Evolutionary conservation across 2,113 vertebrate genomes (phyloP), one percentile per base, ranked within the genome.

Genomic region (Loxodonta africana): DNA sequence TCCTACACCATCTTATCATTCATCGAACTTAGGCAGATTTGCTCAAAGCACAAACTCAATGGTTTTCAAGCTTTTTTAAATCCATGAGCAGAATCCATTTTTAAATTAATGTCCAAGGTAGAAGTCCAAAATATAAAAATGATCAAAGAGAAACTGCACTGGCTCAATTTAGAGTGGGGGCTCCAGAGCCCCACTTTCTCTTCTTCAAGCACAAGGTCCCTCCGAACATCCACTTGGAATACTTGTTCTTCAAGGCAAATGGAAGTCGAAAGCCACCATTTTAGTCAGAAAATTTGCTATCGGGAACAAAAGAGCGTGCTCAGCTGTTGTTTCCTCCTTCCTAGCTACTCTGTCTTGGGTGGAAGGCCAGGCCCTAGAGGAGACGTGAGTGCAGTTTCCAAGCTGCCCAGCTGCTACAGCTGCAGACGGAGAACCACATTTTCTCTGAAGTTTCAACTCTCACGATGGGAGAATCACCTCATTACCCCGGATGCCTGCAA

Each of bases 381-480:
- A 86, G 25, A 65, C 2, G 12, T 12, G 48, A 60, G 17, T 28
- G 67, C 65, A 7, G n/a, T 51, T 92, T 71, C 53, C 69, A 37
- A 18, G 83, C 53, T 94, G 14, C 30, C 57, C 28, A 91, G 46
- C n/a, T 69, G 76, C 51, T 60, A 14, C 21, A n/a, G 51, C 25
- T 48, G 26, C 67, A 67, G 92, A 76, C 21, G 44, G 8, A 71
- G 14, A 21, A 37, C 25, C 87, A 21, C 30, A 73, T 63, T 96
- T 48, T 80, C 30, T 86, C 48, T 44, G 28, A 77, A 74, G 18
- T 83, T 88, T 73, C 69, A 51, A 20, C 65, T 91, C 78, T 78
- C 78, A 62, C 71, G 93, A 93, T 95, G 89, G 37, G 73, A 85
- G 76, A 81, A 88, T 97, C 83, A 95, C 86, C 65, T 96, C 94